Percentiles rank a stretch among this genome's conserved stretches.
Conservation (phyloP, 2,888 invertebrate genomes). For the Tethea ocularis region DNA sequence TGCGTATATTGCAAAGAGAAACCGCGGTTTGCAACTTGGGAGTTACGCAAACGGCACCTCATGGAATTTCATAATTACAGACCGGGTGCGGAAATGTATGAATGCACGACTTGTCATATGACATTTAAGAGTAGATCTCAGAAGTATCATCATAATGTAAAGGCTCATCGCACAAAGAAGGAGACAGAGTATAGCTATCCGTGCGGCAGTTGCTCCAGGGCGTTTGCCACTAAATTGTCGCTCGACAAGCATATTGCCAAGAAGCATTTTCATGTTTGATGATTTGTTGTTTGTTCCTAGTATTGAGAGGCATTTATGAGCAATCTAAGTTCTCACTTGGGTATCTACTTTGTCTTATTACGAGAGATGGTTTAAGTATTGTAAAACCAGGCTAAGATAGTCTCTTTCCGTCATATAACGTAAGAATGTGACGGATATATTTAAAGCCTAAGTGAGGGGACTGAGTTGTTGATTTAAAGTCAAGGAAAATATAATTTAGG, state of each 20-base stretch:
- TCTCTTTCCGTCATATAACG: too few species aligned
- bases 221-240: slow-evolving; percentile 79
- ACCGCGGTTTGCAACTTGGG: slow-evolving; percentile 75
- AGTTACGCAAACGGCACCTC: slow-evolving; percentile 68
- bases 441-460: too few species aligned
- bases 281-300: not conserved
- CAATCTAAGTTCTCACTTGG: too few species aligned
- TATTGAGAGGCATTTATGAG: not conserved
- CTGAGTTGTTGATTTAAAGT: too few species aligned
- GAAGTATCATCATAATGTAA: slow-evolving; percentile 76
- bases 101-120: slow-evolving; percentile 77
- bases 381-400: too few species aligned
- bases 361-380: too few species aligned
- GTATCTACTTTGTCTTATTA: too few species aligned
- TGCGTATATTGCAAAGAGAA: slow-evolving; percentile 76
- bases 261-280: slow-evolving; percentile 77
- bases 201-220: slow-evolving; percentile 77
- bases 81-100: slow-evolving; percentile 74
- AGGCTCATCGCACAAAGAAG: slow-evolving; percentile 73
- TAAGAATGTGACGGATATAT: too few species aligned
- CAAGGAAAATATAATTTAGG: too few species aligned
- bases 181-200: slow-evolving; percentile 74
- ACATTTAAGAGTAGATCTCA: slow-evolving; percentile 75
- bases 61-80: slow-evolving; percentile 77
- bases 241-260: slow-evolving; percentile 81